A percentile compares a stretch with the other conserved stretches of the same genome.
Conservation (phyloP, 2,888 invertebrate species). For the Limnephilus lunatus region DNA sequence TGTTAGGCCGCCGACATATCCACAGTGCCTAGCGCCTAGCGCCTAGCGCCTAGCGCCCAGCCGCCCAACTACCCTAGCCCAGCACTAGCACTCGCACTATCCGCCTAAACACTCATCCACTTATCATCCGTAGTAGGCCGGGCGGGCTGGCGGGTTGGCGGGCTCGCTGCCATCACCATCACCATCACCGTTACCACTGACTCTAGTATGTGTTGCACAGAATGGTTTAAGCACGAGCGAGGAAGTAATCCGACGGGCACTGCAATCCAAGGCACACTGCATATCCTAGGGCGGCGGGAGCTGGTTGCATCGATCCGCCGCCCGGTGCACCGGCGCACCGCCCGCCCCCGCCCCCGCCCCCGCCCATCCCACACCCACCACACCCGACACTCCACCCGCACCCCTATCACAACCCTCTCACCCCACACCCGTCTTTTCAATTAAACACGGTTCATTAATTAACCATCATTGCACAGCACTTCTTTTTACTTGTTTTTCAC, state of each 20-base stretch:
- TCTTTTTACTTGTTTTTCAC: background rate
- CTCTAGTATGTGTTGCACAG: background rate
- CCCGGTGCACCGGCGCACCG: conserved; percentile 56
- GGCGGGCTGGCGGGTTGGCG: background rate
- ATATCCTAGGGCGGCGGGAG: conserved; percentile 53
- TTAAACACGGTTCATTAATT: conserved; percentile 8
- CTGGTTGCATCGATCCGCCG: conserved; percentile 59
- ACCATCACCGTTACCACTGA: background rate
- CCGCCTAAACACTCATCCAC: background rate
- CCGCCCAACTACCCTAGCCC: background rate
- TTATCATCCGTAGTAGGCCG: background rate
- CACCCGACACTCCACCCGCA: background rate
- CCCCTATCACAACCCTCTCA: background rate
- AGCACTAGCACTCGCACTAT: too few species aligned
- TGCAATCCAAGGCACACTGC: conserved; percentile 62
- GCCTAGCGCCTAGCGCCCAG: background rate
- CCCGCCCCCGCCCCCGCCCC: conserved; percentile 64
- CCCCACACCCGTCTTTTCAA: conserved; percentile 4
- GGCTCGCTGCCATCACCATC: background rate
- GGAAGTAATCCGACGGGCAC: conserved; percentile 56
- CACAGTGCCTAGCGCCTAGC: conserved; percentile 17
- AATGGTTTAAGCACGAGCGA: conserved; percentile 34
- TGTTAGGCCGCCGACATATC: conserved; percentile 58
- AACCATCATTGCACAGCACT: background rate
- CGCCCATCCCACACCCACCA: background rate